Evolutionary conservation across 2,797 vertebrate species (phyloP).

Genomic region (Ibycter americanus): DNA sequence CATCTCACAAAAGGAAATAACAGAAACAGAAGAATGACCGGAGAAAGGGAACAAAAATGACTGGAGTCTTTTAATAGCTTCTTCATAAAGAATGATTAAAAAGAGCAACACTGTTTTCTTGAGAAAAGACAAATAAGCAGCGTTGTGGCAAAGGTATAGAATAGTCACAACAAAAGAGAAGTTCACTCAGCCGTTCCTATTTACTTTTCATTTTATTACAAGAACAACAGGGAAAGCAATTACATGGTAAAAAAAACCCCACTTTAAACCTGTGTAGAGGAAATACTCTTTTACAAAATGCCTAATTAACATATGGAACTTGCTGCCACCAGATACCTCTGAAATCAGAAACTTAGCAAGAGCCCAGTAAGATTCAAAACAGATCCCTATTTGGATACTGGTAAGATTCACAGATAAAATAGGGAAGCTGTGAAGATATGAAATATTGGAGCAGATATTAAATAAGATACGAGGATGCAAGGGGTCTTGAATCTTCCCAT

Average conservation of each 20-base stretch:
- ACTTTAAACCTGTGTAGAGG: not conserved
- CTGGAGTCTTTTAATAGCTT: constrained; percentile 51
- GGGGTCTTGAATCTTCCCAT: not conserved
- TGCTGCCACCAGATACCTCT: not conserved
- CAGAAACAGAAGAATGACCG: constrained; percentile 51
- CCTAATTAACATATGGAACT: constrained; percentile 19
- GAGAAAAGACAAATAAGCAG: constrained; percentile 49
- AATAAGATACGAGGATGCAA: not conserved
- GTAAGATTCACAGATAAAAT: not conserved
- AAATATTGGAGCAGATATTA: not conserved
- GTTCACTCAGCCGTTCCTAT: constrained; percentile 16
- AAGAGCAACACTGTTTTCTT: constrained; percentile 43
- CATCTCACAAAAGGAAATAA: constrained; percentile 52
- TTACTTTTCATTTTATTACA: constrained; percentile 50
- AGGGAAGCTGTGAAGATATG: not conserved
- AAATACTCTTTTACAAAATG: constrained; percentile 15
- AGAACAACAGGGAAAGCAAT: constrained; percentile 29
- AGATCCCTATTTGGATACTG: not conserved
- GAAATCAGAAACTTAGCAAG: not conserved
- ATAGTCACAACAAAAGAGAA: constrained; percentile 1
- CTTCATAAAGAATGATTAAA: constrained; percentile 61
- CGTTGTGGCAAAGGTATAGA: not conserved
- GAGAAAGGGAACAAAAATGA: constrained; percentile 40
- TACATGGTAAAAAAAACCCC: not conserved
- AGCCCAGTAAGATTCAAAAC: not conserved